Evolutionary conservation across 1,140 invertebrate species (phyloP).

Genomic region (Calliopsis andreniformis): DNA sequence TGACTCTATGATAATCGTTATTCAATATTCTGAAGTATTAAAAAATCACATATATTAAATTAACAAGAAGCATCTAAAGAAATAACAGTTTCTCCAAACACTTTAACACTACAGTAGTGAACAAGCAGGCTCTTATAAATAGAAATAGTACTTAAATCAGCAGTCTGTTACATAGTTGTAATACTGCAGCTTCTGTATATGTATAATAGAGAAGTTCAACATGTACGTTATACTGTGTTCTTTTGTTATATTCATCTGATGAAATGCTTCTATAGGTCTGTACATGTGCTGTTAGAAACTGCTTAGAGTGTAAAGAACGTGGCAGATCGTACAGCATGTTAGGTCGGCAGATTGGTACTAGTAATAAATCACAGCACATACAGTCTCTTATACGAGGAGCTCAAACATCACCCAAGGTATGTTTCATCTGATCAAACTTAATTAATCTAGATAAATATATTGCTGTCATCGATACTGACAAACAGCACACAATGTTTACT

Average conservation of each 20-base stretch:
- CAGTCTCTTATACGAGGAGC: constrained; percentile 93
- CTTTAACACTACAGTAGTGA: constrained; percentile 10
- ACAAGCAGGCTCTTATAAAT: constrained; percentile 20
- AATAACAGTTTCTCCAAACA: not conserved
- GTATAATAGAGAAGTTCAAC: constrained; percentile 42
- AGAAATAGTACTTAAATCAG: constrained; percentile 34
- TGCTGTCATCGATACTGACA: constrained; percentile 28
- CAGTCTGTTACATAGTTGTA: constrained; percentile 44
- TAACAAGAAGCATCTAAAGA: constrained; percentile 9
- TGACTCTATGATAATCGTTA: too few relatives aligned
- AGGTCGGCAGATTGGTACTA: constrained; percentile 81
- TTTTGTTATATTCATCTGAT: constrained; percentile 74
- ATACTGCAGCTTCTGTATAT: constrained; percentile 37
- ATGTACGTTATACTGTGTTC: constrained; percentile 50
- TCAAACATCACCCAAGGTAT: constrained; percentile 92
- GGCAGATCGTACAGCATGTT: constrained; percentile 86
- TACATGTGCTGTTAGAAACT: constrained; percentile 98
- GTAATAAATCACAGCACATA: constrained; percentile 85
- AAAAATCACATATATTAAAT: not conserved
- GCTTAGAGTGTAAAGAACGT: constrained; percentile 98
- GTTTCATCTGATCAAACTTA: constrained; percentile 65
- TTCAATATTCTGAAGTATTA: constrained; percentile 12
- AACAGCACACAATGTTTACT: constrained; percentile 22
- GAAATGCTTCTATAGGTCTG: constrained; percentile 89
- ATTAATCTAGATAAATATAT: constrained; percentile 19